Evolutionary conservation across 2,113 vertebrate species (phyloP).

Genomic region (Pagrus major): DNA sequence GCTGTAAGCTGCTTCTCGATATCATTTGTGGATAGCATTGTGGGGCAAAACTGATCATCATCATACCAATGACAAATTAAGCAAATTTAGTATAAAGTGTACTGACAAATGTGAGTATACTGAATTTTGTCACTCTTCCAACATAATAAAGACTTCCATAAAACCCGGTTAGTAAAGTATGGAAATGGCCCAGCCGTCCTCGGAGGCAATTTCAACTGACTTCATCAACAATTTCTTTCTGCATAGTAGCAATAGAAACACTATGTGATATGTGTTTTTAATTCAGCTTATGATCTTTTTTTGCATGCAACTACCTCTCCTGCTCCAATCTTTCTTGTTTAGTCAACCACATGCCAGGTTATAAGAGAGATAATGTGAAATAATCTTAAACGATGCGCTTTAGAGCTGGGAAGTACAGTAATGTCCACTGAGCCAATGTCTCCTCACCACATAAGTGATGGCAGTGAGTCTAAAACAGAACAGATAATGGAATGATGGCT

Average conservation of each 20-base stretch:
- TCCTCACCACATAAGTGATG: slow-evolving; percentile 37
- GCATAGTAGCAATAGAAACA: background rate
- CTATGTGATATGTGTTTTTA: background rate
- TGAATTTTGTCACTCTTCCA: background rate
- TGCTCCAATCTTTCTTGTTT: background rate
- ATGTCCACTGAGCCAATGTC: slow-evolving; percentile 26
- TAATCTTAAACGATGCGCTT: slow-evolving; percentile 43
- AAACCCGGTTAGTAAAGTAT: background rate
- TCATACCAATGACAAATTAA: background rate
- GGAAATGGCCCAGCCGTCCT: background rate
- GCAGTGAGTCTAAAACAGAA: slow-evolving; percentile 40
- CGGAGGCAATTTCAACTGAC: background rate
- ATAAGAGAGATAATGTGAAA: slow-evolving; percentile 26
- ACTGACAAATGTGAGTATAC: background rate
- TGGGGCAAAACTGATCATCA: background rate
- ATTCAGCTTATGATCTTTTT: background rate
- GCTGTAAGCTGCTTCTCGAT: background rate
- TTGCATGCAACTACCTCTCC: background rate
- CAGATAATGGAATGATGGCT: slow-evolving; percentile 60
- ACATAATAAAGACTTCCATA: background rate
- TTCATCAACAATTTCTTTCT: background rate
- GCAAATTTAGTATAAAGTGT: background rate
- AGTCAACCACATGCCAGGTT: background rate
- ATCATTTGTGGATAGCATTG: background rate
- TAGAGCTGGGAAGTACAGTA: slow-evolving; percentile 17